Percentiles rank a stretch among this genome's conserved stretches.
phyloP scores from a whole-genome alignment of 2,888 invertebrate species.

The Drosophila flavopinicola region DNA sequence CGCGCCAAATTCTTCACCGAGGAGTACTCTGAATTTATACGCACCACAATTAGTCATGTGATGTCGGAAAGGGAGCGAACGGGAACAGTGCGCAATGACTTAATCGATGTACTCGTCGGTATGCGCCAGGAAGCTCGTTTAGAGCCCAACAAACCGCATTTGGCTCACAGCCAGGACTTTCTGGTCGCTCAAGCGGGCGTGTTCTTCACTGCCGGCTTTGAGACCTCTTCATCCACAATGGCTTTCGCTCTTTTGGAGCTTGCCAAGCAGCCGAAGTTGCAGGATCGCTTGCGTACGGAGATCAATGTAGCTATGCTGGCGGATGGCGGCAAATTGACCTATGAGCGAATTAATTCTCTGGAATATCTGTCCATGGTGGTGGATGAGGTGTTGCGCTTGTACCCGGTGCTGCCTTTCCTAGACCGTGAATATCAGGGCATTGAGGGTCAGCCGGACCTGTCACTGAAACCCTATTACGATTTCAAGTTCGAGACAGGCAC shows the following conservation, averaged over 20 bases:
- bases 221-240: constrained; percentile 84
- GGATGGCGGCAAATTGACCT: constrained; percentile 82
- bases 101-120: constrained; percentile 85
- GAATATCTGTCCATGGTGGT: constrained; percentile 84
- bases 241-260: constrained; percentile 84
- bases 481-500: constrained; percentile 76
- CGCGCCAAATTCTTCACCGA: constrained; percentile 75
- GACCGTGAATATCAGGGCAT: constrained; percentile 79
- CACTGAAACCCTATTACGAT: constrained; percentile 79
- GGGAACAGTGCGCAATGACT: constrained; percentile 84
- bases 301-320: constrained; percentile 81
- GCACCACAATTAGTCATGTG: constrained; percentile 82
- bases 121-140: constrained; percentile 78
- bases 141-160: constrained; percentile 51
- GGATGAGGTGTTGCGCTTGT: constrained; percentile 82
- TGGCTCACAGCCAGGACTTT: constrained; percentile 70
- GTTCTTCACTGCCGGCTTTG: constrained; percentile 83
- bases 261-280: constrained; percentile 83
- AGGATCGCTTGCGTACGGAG: constrained; percentile 84
- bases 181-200: constrained; percentile 82
- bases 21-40: constrained; percentile 81
- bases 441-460: constrained; percentile 58
- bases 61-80: constrained; percentile 83
- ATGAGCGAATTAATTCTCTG: constrained; percentile 84
- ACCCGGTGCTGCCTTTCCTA: constrained; percentile 83